phyloP scores from a whole-genome alignment of 2,113 vertebrate genomes.

The Turdus rufiventris region DNA sequence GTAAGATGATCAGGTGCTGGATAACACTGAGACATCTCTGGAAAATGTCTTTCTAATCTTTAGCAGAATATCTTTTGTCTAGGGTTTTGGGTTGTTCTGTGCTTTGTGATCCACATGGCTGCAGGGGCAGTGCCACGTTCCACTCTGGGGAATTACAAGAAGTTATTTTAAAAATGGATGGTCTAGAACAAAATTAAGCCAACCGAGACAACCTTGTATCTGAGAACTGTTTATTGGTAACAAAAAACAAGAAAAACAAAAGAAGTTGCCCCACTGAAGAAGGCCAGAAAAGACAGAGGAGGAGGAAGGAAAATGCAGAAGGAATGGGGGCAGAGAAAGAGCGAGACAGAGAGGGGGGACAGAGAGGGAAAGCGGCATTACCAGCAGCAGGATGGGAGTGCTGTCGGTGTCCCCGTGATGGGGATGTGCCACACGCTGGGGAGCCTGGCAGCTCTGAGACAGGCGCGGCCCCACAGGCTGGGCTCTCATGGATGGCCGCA shows the following conservation, averaged over 20 bases:
- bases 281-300: neutral
- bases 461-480: neutral
- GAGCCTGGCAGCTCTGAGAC: neutral
- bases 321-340: neutral
- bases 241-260: neutral
- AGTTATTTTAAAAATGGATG: too few relatives aligned
- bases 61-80: too few relatives aligned
- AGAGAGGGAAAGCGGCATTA: neutral
- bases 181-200: too few relatives aligned
- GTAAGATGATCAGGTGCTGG: too few relatives aligned
- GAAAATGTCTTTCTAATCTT: too few relatives aligned
- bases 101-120: too few relatives aligned
- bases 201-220: neutral
- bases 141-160: too few relatives aligned
- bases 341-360: neutral
- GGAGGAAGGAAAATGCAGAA: neutral
- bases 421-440: too few relatives aligned
- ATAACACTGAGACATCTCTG: too few relatives aligned
- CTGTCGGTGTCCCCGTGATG: too few relatives aligned
- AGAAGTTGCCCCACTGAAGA: neutral
- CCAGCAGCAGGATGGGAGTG: neutral
- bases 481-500: fast-evolving
- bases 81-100: too few relatives aligned
- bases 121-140: too few relatives aligned
- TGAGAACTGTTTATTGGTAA: neutral